Conservation (phyloP, 2,888 invertebrate genomes). For the Nematopogon swammerdamellus region DNA sequence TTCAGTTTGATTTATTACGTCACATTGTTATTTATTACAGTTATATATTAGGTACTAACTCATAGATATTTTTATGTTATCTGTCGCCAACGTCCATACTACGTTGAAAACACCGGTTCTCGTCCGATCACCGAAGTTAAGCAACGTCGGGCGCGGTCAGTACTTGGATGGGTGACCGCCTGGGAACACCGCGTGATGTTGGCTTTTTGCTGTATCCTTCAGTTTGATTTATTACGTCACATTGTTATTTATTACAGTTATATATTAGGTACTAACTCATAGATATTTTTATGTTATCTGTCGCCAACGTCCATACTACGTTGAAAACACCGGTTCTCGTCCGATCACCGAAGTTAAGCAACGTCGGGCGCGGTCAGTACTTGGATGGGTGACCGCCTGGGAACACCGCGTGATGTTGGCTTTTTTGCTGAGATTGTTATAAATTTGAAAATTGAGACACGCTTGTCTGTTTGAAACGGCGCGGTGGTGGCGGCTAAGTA, state of each 20-base stretch:
- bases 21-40: too few species aligned
- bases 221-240: too few species aligned
- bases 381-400: slow-evolving; percentile 36
- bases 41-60: too few species aligned
- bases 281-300: too few species aligned
- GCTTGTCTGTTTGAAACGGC: too few species aligned
- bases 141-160: slow-evolving; percentile 48
- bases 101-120: slow-evolving; percentile 48
- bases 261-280: too few species aligned
- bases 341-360: slow-evolving; percentile 17
- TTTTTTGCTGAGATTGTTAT: too few species aligned
- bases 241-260: slow-evolving; percentile 5
- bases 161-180: slow-evolving; percentile 51
- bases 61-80: too few species aligned
- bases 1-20: too few species aligned
- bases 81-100: slow-evolving; percentile 36
- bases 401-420: slow-evolving; percentile 30
- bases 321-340: slow-evolving; percentile 9
- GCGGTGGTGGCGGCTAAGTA: too few species aligned
- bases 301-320: slow-evolving; percentile 9
- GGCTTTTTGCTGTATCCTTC: slow-evolving; percentile 20
- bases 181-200: slow-evolving; percentile 42
- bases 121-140: slow-evolving; percentile 53
- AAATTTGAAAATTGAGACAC: too few species aligned
- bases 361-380: slow-evolving; percentile 32